Base-by-base conservation (phyloP, 1,140 invertebrate species). In the Chrysomallon squamiferum region DNA sequence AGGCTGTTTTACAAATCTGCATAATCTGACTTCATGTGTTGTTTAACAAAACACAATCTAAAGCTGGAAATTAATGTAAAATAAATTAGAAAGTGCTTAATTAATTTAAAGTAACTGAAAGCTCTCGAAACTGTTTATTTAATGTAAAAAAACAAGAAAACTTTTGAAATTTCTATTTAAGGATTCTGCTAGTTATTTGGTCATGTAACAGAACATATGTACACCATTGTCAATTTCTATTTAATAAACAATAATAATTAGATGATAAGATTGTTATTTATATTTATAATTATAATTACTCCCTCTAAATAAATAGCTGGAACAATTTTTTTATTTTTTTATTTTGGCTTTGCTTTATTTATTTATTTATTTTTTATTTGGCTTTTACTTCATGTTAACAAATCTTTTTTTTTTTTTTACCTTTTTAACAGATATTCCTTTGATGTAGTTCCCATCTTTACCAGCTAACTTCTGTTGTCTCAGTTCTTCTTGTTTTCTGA, bases 401-500 rank as follows among this genome's bases (percentile, higher is more conserved):
- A n/a, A n/a, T n/a, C n/a, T n/a, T n/a, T n/a, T n/a, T n/a, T n/a
- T n/a, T n/a, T n/a, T n/a, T n/a, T n/a, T n/a, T 74, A 77, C 77
- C 71, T 74, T 79, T 57, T 72, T 66, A 41, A 58, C 58, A 60
- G 63, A 27, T 72, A 65, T 81, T 59, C 72, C 69, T 65, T 76
- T 75, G 9, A 80, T 70, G 62, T 47, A 73, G 15, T 56, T 63
- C 33, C 63, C 41, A 58, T 56, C 59, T 25, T 59, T 66, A 62
- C 45, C 65, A 15, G 15, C 35, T 38, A 15, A 38, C 29, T 81
- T 82, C 62, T 82, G 69, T 45, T 67, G 67, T 58, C 72, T 81
- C 61, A 80, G 79, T 63, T 83, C 78, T 65, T 84, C 80, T 71
- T 86, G 81, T 64, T 85, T 85, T 59, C 82, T 74, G 43, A 79